phyloP scores from a whole-genome alignment of 1,140 invertebrate species.

The Eumeta japonica region DNA sequence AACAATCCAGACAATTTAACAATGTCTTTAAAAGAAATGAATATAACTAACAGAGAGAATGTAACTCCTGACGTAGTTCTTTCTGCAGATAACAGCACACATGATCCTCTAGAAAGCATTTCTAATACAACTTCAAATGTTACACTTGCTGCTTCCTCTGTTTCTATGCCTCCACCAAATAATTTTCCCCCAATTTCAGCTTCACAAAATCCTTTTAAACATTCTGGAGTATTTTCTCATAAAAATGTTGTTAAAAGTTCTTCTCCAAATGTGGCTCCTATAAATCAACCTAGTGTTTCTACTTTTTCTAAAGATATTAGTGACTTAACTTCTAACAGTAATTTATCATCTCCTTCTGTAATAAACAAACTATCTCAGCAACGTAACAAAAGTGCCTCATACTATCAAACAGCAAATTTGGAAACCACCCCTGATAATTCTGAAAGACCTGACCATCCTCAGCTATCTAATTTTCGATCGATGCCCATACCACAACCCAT shows the following conservation, averaged over 20 bases:
- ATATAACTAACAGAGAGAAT: slow-evolving; percentile 27
- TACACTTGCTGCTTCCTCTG: slow-evolving; percentile 7
- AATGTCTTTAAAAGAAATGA: slow-evolving; percentile 36
- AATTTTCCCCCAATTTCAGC: slow-evolving; percentile 24
- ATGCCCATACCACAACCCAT: slow-evolving; percentile 27
- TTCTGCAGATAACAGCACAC: slow-evolving; percentile 8
- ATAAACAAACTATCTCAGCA: slow-evolving; percentile 35
- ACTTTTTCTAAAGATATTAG: neutral
- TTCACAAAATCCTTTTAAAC: slow-evolving; percentile 42
- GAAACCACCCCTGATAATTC: slow-evolving; percentile 66
- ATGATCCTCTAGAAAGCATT: slow-evolving; percentile 7
- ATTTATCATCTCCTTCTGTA: slow-evolving; percentile 26
- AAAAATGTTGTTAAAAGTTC: slow-evolving; percentile 28
- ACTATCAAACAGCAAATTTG: slow-evolving; percentile 52
- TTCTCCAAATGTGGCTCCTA: slow-evolving; percentile 13
- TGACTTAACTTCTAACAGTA: slow-evolving; percentile 12
- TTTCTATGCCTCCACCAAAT: slow-evolving; percentile 15
- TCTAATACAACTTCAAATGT: slow-evolving; percentile 10
- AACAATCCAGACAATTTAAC: slow-evolving; percentile 27
- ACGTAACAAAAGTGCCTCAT: too few relatives aligned
- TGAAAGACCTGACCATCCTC: slow-evolving; percentile 59
- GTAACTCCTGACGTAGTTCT: slow-evolving; percentile 8
- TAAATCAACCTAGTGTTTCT: too few relatives aligned
- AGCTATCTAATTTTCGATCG: slow-evolving; percentile 26
- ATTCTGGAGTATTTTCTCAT: slow-evolving; percentile 39